Percentiles rank a stretch among this genome's conserved stretches.
These are phyloP conservation scores for Gila orcuttii DNA, from an alignment of 2,113 vertebrate genomes.

Conservation along the genomic window DNA sequence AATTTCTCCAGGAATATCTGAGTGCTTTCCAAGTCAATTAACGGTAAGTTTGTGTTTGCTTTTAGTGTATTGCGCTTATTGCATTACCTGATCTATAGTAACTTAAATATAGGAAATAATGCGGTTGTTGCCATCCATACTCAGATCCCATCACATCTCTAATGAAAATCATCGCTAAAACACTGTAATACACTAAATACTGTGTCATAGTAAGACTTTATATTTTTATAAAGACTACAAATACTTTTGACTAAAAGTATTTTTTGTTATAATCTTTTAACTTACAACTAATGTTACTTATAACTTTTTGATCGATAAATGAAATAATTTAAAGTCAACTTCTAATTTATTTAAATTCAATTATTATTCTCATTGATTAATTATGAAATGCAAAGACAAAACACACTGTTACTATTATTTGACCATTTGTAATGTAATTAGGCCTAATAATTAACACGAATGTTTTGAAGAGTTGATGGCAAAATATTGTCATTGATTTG, in stretches of 20 bases:
- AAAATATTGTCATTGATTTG: neutral
- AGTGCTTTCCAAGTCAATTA: conserved; percentile 4
- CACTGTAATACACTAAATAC: neutral
- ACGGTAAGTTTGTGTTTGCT: conserved; percentile 34
- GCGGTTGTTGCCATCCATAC: neutral
- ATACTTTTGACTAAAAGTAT: neutral
- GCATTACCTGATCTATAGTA: neutral
- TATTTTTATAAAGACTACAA: neutral
- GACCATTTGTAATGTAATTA: neutral
- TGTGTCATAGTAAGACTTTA: neutral
- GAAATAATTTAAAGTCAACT: neutral
- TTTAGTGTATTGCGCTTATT: neutral
- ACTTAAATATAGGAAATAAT: neutral
- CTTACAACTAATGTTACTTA: neutral
- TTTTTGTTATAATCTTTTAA: neutral
- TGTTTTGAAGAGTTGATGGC: neutral
- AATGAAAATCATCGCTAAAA: neutral
- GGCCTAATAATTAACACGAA: neutral
- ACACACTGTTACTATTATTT: neutral
- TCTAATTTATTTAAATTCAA: neutral
- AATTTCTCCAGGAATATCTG: conserved; percentile 26
- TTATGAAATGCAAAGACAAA: neutral
- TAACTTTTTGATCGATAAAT: neutral
- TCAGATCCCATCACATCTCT: neutral
- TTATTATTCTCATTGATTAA: neutral